Base-by-base conservation (phyloP, 1,140 invertebrate genomes). In the Kradibia gibbosae region DNA sequence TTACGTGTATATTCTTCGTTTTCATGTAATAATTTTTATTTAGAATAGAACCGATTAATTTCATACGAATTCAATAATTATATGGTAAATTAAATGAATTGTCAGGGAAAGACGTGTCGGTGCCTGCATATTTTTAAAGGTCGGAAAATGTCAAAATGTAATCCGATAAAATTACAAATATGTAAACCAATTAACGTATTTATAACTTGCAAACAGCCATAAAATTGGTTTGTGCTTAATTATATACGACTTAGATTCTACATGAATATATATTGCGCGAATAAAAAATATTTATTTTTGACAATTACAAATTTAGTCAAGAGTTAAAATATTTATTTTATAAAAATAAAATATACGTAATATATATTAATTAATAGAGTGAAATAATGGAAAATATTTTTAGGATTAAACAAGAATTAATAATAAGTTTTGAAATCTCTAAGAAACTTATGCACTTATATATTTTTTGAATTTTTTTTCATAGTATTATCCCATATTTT, bases 121-220 rank as follows among this genome's bases (percentile, higher is more conserved):
- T 91, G 90, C 90, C 90, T 91, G 90, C 89, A 90, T 89, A 86
- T 80, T 83, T 82, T 36, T 81, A 84, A 70, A 81, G 72, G 67
- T 50, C 39, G 65, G 10, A 28, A 72, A 62, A 65, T 45, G 22
- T 53, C 53, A 60, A 67, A 39, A 65, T 50, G 20, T 77, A 45
- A 62, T 82, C 45, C 75, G 31, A 73, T 77, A 25, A 45, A 71
- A 48, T 75, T 34, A 57, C 8, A 78, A 57, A 53, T 70, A 48
- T 60, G 17, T 45, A 48, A 72, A 80, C 39, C 53, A 65, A 73
- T 80, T 39, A 72, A 62, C 45, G 73, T 67, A 80, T 80, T 60
- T 50, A 80, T 42, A 53, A 80, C 70, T 81, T 77, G 28, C 36
- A 77, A 77, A 70, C n/a, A 79, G 45, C 81, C 71, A 78, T 65